Percentiles rank a stretch among this genome's conserved stretches.
Conservation (phyloP, 2,888 invertebrate species). For the Tromatobia lineatoria region DNA sequence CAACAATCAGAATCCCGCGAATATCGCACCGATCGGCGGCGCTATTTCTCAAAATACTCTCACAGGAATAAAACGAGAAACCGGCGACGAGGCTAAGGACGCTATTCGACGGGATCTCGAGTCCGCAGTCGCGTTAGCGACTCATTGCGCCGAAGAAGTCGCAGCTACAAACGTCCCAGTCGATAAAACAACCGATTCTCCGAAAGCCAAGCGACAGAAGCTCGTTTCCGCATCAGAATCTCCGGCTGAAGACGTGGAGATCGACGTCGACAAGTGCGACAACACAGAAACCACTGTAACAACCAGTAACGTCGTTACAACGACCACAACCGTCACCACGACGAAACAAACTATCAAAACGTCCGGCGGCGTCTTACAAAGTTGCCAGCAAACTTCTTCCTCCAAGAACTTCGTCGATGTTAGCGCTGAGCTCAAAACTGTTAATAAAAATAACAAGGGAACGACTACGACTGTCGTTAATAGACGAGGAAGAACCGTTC, state of each 20-base stretch:
- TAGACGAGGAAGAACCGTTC: constrained; percentile 82
- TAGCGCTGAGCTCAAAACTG: constrained; percentile 71
- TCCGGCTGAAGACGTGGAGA: constrained; percentile 10
- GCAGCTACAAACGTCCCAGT: constrained; percentile 73
- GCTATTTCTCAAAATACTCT: constrained; percentile 13
- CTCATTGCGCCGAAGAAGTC: constrained; percentile 87
- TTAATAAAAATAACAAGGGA: constrained; percentile 68
- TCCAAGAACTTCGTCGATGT: constrained; percentile 85
- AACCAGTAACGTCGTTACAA: constrained; percentile 73
- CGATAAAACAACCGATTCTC: constrained; percentile 49
- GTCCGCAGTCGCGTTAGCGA: constrained; percentile 88
- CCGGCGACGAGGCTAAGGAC: constrained; percentile 85
- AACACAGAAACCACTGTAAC: constrained; percentile 23
- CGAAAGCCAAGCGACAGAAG: constrained; percentile 59
- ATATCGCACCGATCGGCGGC: constrained; percentile 43
- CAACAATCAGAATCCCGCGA: constrained; percentile 76
- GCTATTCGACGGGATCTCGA: constrained; percentile 88
- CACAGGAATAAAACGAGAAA: constrained; percentile 63
- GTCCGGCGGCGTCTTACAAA: constrained; percentile 85
- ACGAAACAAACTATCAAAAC: constrained; percentile 83
- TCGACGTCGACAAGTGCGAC: constrained; percentile 9
- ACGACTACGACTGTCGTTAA: constrained; percentile 81
- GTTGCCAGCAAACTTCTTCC: constrained; percentile 80
- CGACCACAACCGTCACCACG: constrained; percentile 84
- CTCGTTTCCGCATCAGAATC: neutral